Evolutionary conservation across 2,113 vertebrate species (phyloP).

Genomic region (Rynchops niger): DNA sequence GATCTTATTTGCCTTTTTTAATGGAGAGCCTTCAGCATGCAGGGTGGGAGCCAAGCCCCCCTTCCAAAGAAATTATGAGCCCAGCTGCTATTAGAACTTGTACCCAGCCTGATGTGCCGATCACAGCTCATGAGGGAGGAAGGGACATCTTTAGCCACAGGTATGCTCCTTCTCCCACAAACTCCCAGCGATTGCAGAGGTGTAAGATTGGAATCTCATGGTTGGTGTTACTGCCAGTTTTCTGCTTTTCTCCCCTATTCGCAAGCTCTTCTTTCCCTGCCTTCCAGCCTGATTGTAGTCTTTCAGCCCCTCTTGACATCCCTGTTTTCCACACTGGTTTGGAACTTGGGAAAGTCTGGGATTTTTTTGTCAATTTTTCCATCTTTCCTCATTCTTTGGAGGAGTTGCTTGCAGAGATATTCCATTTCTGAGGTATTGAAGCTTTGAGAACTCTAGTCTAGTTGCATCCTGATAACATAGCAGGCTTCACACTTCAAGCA

Average conservation of each 20-base stretch:
- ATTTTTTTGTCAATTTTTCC: not conserved
- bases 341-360: not conserved
- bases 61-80: constrained; percentile 65
- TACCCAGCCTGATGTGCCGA: not conserved
- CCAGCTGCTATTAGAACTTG: constrained; percentile 66
- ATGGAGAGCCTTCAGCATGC: constrained; percentile 69
- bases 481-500: not conserved
- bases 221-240: not conserved
- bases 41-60: constrained; percentile 60
- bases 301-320: not conserved
- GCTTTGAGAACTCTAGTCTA: not conserved
- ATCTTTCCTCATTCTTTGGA: not conserved
- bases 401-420: not conserved
- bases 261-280: not conserved
- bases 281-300: not conserved
- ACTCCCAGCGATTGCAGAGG: not conserved
- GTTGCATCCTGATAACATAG: not conserved
- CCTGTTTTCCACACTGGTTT: not conserved
- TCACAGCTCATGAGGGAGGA: not conserved
- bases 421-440: not conserved
- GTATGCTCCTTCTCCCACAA: not conserved
- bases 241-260: not conserved
- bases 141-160: not conserved
- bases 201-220: not conserved
- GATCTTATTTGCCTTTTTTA: constrained; percentile 74